A percentile compares a stretch with the other conserved stretches of the same genome.
Evolutionary conservation across 2,113 vertebrate species (phyloP).

Genomic region (Leptosomus discolor): DNA sequence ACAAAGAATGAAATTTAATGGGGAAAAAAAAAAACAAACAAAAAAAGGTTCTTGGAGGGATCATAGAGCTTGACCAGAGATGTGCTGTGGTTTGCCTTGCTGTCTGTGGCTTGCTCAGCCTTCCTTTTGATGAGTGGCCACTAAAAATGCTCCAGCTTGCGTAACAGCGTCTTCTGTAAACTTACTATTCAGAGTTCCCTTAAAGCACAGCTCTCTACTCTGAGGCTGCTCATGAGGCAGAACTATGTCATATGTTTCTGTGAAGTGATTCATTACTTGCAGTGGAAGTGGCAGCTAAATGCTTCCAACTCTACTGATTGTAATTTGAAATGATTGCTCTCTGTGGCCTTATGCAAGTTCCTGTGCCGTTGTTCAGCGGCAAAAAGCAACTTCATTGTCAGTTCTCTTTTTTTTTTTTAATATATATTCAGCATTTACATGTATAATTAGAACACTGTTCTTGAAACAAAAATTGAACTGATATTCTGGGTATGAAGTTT

Average conservation of each 20-base stretch:
- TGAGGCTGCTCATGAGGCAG: not conserved
- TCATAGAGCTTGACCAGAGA: not conserved
- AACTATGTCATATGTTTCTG: constrained; percentile 31
- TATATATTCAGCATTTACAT: not conserved
- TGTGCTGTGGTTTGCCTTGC: not conserved
- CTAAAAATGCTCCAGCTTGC: not conserved
- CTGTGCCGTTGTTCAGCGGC: constrained; percentile 16
- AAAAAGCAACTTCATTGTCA: constrained; percentile 11
- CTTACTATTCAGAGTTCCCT: not conserved
- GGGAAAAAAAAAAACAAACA: not conserved
- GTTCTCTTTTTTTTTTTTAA: not conserved
- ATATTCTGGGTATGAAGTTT: not conserved
- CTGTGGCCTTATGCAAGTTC: constrained; percentile 37
- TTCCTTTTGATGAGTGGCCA: constrained; percentile 29
- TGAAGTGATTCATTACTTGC: constrained; percentile 39
- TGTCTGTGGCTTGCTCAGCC: constrained; percentile 1
- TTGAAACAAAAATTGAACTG: not conserved
- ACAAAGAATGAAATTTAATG: not conserved
- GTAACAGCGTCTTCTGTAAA: not conserved
- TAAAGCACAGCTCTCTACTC: not conserved
- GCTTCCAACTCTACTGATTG: not conserved
- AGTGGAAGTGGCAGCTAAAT: constrained; percentile 30
- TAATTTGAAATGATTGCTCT: constrained; percentile 12
- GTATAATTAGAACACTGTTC: not conserved
- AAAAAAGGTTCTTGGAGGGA: not conserved